Base-by-base conservation (phyloP, 2,888 invertebrate species). In the Polymixis flavicincta region DNA sequence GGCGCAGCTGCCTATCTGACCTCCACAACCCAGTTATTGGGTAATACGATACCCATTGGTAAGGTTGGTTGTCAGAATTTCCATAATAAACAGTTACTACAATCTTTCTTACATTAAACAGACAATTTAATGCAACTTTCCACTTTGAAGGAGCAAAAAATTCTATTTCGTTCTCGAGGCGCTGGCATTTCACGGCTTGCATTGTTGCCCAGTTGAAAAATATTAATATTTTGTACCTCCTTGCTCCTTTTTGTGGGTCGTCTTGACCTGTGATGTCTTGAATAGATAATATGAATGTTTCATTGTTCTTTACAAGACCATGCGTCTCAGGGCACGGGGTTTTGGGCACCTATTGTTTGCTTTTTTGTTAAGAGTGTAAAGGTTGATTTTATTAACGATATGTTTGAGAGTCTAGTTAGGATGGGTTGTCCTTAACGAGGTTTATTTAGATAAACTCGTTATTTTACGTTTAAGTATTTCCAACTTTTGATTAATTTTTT, bases 231-330 rank as follows among this genome's bases (percentile, higher is more conserved):
- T 79, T 75, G 74, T 69, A 69, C 67, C 84, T 79, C 66, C 74
- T 85, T 88, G 80, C 67, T 80, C 78, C 74, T 85, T 86, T 87
- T 85, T 87, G 83, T 83, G 84, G 77, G 81, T 74, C 80, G 80
- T 74, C 78, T 82, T 90, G 91, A 90, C 90, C 90, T 84, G 87
- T 78, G 92, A 91, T 92, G 90, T 89, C 90, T 91, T 91, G 93
- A 90, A 90, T 90, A 91, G 93, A 93, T 93, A 92, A 91, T 90
- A 86, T 83, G 72, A 74, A 84, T 82, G 86, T 85, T 78, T 85
- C 88, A 92, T 92, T 92, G 91, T 92, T 90, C 88, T 80, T 76
- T 17, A 78, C 72, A 82, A 80, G 81, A 77, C 87, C 85, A 87
- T 85, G 82, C 89, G 86, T 89, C 88, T 87, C 84, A 83, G 76